Base-by-base conservation (phyloP, 2,888 invertebrate genomes). In the Scaptomyza tumidula region DNA sequence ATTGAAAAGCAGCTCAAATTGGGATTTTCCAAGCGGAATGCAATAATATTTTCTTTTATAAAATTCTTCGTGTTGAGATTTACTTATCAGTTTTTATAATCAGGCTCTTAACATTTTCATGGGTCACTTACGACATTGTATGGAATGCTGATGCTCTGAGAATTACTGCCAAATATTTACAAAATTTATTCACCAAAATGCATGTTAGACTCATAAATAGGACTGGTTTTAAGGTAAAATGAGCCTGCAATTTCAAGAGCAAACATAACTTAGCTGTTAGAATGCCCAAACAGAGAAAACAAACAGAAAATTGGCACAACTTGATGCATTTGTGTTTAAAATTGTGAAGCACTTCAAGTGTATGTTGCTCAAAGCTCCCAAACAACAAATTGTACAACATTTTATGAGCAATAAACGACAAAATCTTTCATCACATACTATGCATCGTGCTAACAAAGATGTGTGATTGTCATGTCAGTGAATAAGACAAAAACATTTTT, bases 281-380 rank as follows among this genome's bases (percentile, higher is more conserved):
- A 43, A 39, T n/a, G 29, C 29, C 41, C 44, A 37, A 44, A 33
- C 59, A 48, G 35, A 31, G 27, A 41, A 33, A 37, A 37, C 19
- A 46, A 16, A 60, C 49, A 50, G 24, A 49, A 75, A 75, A 71
- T 75, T 71, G 57, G 56, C 62, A 63, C 67, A 67, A 46, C 63
- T 61, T 45, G 52, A 61, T 75, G 68, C 31, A 55, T 61, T 76
- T 76, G 19, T 57, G 27, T 57, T 37, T 33, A 27, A 35, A 69
- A 64, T 52, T 37, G 29, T 39, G 27, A n/a, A n/a, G n/a, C n/a
- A n/a, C n/a, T n/a, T n/a, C n/a, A 31, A 53, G 67, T 62, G 52
- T 49, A 39, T 11, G 24, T 14, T 45, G 56, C 33, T 11, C 14
- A 44, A 37, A 14, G 16, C 39, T 13, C 14, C 6, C 33, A 16